A percentile compares a stretch with the other conserved stretches of the same genome.
These are phyloP conservation scores for Charanyca ferruginea DNA, from an alignment of 2,888 invertebrate species.

Conservation along the genomic window DNA sequence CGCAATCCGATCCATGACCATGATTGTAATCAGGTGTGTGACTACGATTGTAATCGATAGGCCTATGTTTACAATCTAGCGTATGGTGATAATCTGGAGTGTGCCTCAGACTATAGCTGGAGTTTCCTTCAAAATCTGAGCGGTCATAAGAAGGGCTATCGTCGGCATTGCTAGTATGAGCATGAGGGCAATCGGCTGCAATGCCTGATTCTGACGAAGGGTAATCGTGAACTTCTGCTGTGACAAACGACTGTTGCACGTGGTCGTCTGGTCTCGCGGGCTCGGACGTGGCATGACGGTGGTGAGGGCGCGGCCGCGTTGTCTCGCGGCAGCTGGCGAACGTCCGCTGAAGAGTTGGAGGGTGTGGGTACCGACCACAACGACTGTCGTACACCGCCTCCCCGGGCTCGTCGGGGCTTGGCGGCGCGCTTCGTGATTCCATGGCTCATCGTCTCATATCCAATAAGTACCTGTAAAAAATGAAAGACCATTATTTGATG, in stretches of 20 bases:
- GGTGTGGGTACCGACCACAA: conserved; percentile 93
- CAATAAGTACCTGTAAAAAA: conserved; percentile 82
- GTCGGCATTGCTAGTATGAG: conserved; percentile 87
- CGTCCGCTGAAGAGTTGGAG: conserved; percentile 87
- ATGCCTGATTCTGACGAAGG: conserved; percentile 90
- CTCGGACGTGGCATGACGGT: conserved; percentile 87
- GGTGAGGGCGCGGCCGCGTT: conserved; percentile 83
- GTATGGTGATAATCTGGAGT: conserved; percentile 85
- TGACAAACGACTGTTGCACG: conserved; percentile 78
- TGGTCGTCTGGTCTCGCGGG: conserved; percentile 88
- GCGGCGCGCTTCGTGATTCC: conserved; percentile 91
- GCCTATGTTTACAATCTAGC: conserved; percentile 84
- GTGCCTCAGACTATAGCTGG: conserved; percentile 84
- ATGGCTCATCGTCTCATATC: conserved; percentile 89
- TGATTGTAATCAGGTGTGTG: conserved; percentile 87
- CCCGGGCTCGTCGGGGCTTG: conserved; percentile 90
- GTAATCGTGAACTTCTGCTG: conserved; percentile 89
- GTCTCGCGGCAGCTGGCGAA: conserved; percentile 88
- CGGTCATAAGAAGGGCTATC: conserved; percentile 88
- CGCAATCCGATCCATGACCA: conserved; percentile 83
- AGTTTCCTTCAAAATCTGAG: conserved; percentile 87
- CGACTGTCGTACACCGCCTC: conserved; percentile 94
- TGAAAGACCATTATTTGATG: conserved; percentile 58
- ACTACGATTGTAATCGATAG: conserved; percentile 84
- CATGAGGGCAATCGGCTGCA: conserved; percentile 88